Evolutionary conservation across 2,113 vertebrate genomes (phyloP), one percentile per base, ranked within the genome.

Genomic region (Nycticorax nycticorax): DNA sequence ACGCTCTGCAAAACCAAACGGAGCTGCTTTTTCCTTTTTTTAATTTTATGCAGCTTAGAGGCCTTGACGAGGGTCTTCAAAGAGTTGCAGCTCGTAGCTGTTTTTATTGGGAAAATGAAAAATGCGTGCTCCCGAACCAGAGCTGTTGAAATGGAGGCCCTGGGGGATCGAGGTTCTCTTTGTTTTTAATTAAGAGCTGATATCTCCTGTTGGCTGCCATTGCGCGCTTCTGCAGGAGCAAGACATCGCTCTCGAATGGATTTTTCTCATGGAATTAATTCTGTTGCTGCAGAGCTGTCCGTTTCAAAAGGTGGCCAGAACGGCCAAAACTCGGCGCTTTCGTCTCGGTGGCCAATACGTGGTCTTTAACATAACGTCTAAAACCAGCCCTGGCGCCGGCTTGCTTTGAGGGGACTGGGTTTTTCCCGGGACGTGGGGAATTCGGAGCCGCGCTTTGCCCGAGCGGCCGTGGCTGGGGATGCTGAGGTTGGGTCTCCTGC

Each of bases 151-250:
- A 77, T 55, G 73, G 75, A 94, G 85, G 86, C 79, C 94, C 57
- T 93, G 63, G 80, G 95, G 95, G 95, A 77, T 74, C 45, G 60
- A 93, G 92, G 94, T 94, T 94, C 77, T 89, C 95, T 88, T 92
- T 90, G 96, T 93, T 88, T 88, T 97, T 96, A 97, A 97, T 95
- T 94, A 95, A 96, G 92, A 96, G 81, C 93, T 84, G 96, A 64
- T 93, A 94, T 86, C 94, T 96, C 94, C 79, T 82, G 82, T 64
- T 52, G 8, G 3, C 71, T 73, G 92, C 90, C 45, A 26, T 53
- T 71, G 48, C 22, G 1, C 4, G 5, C 74, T 71, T 47, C 95
- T 74, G 63, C 60, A 37, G 85, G 19, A 77, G 64, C 91, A 62
- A 85, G 53, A 39, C 37, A 52, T 74, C n/a, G 53, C 30, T 64